Evolutionary conservation across 2,888 invertebrate species (phyloP).

Genomic region (Chloroclysta siterata): DNA sequence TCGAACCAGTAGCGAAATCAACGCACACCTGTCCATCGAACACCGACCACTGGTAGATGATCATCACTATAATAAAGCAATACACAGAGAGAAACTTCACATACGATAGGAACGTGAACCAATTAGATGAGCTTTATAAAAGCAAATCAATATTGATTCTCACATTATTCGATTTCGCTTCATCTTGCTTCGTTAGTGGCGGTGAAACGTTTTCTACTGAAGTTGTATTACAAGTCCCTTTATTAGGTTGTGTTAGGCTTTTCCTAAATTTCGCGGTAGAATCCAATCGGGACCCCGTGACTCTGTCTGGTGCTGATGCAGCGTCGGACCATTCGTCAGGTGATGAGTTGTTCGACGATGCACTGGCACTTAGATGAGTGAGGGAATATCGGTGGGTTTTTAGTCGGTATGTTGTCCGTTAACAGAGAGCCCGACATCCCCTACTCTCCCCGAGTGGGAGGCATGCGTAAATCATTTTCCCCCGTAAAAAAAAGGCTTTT

Average conservation of each 20-base stretch:
- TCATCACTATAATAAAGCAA: constrained; percentile 51
- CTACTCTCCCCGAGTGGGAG: too few species aligned
- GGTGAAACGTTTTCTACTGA: background rate
- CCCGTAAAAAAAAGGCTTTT: too few species aligned
- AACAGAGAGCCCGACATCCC: too few species aligned
- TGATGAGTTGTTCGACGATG: background rate
- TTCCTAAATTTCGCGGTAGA: too few species aligned
- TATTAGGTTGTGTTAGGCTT: background rate
- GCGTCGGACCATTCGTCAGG: background rate
- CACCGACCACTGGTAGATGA: constrained; percentile 45
- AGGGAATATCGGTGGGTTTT: too few species aligned
- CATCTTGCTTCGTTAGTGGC: constrained; percentile 7
- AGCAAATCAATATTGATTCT: constrained; percentile 17
- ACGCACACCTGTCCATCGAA: constrained; percentile 50
- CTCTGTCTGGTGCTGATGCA: too few species aligned
- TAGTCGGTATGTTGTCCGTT: too few species aligned
- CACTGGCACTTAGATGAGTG: too few species aligned
- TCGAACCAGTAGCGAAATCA: constrained; percentile 51
- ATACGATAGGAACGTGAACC: constrained; percentile 34
- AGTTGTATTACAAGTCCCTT: background rate
- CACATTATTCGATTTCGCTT: constrained; percentile 8
- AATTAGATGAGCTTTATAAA: constrained; percentile 34
- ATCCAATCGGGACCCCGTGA: too few species aligned
- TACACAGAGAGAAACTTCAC: constrained; percentile 53
- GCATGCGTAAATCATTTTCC: too few species aligned